phyloP scores from a whole-genome alignment of 2,113 vertebrate species.

The Equus quagga region DNA sequence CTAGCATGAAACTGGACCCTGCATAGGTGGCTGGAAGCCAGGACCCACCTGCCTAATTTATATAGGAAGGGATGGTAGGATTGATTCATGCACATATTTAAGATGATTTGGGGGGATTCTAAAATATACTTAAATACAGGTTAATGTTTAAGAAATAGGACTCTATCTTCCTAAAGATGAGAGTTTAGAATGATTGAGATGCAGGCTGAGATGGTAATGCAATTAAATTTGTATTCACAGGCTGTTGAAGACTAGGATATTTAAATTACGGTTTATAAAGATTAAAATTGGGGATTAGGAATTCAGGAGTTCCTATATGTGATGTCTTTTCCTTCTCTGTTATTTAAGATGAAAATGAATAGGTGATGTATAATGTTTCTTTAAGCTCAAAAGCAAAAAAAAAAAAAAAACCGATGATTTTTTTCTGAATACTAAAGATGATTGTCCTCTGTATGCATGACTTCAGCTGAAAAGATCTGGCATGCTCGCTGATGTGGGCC shows the following conservation, averaged over 20 bases:
- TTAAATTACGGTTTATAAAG: not conserved
- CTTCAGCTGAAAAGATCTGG: conserved; percentile 28
- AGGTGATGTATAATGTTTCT: not conserved
- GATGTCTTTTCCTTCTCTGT: not conserved
- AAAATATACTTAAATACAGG: not conserved
- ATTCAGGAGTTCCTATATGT: not conserved
- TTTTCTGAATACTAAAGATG: conserved; percentile 28
- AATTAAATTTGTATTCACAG: not conserved
- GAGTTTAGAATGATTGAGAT: conserved; percentile 23
- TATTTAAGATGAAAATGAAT: conserved; percentile 33
- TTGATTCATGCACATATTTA: not conserved
- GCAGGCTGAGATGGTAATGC: not conserved
- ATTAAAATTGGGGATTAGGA: not conserved
- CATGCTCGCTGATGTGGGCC: not conserved
- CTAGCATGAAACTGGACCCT: not conserved
- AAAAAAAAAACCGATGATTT: not conserved
- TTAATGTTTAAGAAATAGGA: not conserved
- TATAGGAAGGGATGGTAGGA: not conserved
- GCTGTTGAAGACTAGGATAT: not conserved
- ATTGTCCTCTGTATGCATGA: not conserved
- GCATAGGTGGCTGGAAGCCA: rapidly evolving
- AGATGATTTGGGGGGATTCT: not conserved
- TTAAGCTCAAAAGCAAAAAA: not conserved
- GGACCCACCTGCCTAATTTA: not conserved
- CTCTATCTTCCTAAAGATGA: not conserved